phyloP scores from a whole-genome alignment of 2,797 vertebrate genomes.

The Danio jaintianensis region DNA sequence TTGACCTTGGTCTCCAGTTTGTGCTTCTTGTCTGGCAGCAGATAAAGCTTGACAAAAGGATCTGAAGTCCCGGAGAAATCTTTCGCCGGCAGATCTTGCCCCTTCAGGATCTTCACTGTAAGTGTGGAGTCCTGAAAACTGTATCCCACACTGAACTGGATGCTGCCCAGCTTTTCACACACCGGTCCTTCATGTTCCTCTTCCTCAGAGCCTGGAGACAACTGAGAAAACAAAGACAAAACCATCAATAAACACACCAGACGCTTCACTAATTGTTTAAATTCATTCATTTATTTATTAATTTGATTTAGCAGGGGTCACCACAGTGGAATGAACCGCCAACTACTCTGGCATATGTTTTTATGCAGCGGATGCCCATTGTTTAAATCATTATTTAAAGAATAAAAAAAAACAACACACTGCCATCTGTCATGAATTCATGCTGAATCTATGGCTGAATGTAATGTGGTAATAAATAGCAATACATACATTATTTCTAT shows the following conservation, averaged over 20 bases:
- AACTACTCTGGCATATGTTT: too few species aligned
- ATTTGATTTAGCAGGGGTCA: too few species aligned
- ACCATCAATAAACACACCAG: not conserved
- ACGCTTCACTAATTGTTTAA: not conserved
- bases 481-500: too few species aligned
- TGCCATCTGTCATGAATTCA: too few species aligned
- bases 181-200: conserved; percentile 81
- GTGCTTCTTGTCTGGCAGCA: conserved; percentile 99
- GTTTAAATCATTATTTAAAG: too few species aligned
- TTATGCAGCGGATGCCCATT: too few species aligned
- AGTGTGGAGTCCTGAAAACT: conserved; percentile 98
- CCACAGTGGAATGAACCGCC: too few species aligned
- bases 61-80: conserved; percentile 98
- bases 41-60: conserved; percentile 98
- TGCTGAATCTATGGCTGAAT: too few species aligned
- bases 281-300: too few species aligned
- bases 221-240: conserved; percentile 62
- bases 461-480: too few species aligned
- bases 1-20: conserved; percentile 99
- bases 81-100: conserved; percentile 96
- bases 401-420: too few species aligned
- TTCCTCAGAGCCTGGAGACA: conserved; percentile 86
- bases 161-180: conserved; percentile 84
- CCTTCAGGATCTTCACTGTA: conserved; percentile 97
- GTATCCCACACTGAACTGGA: conserved; percentile 95